Evolutionary conservation across 2,888 invertebrate species (phyloP).

Genomic region (Omphaloscelis lunosa): DNA sequence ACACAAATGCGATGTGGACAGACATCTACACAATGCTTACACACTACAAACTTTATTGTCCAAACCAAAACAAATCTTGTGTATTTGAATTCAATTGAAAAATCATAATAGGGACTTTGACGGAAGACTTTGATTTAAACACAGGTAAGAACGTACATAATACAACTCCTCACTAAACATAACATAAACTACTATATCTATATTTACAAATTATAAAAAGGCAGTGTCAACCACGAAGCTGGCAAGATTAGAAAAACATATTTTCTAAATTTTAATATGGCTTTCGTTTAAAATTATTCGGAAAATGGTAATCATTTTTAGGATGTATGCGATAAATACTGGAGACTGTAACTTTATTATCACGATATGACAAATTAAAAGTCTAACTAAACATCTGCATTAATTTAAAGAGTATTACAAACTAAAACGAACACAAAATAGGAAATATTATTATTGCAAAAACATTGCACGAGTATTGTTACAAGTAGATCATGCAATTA

Average conservation of each 20-base stretch:
- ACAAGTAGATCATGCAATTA: conserved; percentile 71
- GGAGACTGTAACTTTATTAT: conserved; percentile 67
- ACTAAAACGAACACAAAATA: conserved; percentile 80
- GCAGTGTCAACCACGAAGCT: conserved; percentile 89
- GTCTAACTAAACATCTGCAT: conserved; percentile 53
- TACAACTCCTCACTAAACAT: conserved; percentile 49
- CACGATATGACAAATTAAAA: conserved; percentile 57
- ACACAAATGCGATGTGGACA: conserved; percentile 83
- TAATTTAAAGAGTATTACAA: conserved; percentile 73
- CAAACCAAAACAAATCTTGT: conserved; percentile 23
- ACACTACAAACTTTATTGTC: conserved; percentile 51
- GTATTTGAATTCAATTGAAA: conserved; percentile 13
- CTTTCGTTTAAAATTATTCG: conserved; percentile 82
- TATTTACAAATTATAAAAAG: conserved; percentile 88
- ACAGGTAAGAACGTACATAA: conserved; percentile 58
- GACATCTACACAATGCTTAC: conserved; percentile 87
- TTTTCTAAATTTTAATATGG: conserved; percentile 90
- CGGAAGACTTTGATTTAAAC: conserved; percentile 35
- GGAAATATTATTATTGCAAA: conserved; percentile 80
- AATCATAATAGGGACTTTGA: conserved; percentile 11
- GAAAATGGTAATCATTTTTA: conserved; percentile 79
- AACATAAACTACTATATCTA: conserved; percentile 74
- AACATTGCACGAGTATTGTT: conserved; percentile 76
- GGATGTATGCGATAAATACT: conserved; percentile 67
- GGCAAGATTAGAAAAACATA: conserved; percentile 89